phyloP scores from a whole-genome alignment of 2,797 vertebrate genomes.

The Phoxinus dragarum region DNA sequence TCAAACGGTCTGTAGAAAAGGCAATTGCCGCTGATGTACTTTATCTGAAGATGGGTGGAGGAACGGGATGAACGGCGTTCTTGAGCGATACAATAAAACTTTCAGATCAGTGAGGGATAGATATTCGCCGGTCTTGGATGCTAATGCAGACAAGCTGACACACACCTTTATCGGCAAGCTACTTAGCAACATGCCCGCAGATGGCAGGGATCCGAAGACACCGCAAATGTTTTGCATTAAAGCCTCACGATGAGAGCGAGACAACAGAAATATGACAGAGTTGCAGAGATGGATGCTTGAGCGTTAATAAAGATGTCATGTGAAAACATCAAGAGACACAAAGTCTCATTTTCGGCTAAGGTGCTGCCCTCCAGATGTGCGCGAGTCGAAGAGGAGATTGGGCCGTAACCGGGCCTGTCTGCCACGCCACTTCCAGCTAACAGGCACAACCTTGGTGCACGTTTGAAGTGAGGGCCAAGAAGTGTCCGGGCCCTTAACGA shows the following conservation, averaged over 20 bases:
- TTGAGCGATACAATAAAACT: slow-evolving; percentile 68
- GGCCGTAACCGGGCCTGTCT: slow-evolving; percentile 68
- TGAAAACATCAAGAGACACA: slow-evolving; percentile 78
- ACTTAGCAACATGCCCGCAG: slow-evolving; percentile 66
- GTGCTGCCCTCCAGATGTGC: slow-evolving; percentile 84
- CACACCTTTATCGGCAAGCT: slow-evolving; percentile 54
- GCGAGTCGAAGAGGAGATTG: slow-evolving; percentile 66
- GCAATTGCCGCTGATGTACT: slow-evolving; percentile 48
- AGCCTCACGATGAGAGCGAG: slow-evolving; percentile 55
- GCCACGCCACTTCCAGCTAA: slow-evolving; percentile 75
- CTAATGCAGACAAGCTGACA: slow-evolving; percentile 68
- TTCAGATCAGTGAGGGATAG: slow-evolving; percentile 57
- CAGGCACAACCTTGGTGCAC: slow-evolving; percentile 71
- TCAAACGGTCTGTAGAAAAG: slow-evolving; percentile 58
- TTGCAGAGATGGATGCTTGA: slow-evolving; percentile 67
- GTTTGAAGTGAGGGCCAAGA: slow-evolving; percentile 82
- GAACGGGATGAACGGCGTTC: slow-evolving; percentile 58
- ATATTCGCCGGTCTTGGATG: slow-evolving; percentile 71
- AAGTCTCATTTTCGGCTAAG: slow-evolving; percentile 81
- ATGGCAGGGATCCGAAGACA: slow-evolving; percentile 63
- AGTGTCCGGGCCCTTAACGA: slow-evolving; percentile 79
- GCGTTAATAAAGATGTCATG: slow-evolving; percentile 84
- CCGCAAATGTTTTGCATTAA: slow-evolving; percentile 78
- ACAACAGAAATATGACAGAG: slow-evolving; percentile 60
- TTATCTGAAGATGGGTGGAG: slow-evolving; percentile 57